Percentiles rank a stretch among this genome's conserved stretches.
These are phyloP conservation scores for Drosophila fuyamai DNA, from an alignment of 1,140 invertebrate species.

Conservation along the genomic window DNA sequence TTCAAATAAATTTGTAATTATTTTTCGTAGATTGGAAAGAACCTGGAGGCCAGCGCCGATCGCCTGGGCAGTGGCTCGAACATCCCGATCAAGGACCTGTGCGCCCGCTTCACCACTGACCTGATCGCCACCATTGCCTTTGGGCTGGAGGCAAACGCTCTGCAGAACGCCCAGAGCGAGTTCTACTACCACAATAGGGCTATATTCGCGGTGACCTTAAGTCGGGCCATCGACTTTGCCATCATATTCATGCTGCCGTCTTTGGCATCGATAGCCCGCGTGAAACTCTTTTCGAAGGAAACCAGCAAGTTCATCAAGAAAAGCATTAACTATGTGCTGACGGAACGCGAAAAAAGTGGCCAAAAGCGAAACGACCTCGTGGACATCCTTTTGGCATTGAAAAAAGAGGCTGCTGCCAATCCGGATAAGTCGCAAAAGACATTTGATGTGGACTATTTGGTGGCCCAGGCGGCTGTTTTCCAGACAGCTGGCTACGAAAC, in stretches of 20 bases:
- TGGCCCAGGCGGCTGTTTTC: slow-evolving; percentile 89
- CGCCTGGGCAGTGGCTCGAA: slow-evolving; percentile 6
- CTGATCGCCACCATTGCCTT: slow-evolving; percentile 87
- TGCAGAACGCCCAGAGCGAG: slow-evolving; percentile 85
- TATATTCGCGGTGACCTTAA: slow-evolving; percentile 85
- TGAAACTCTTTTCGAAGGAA: slow-evolving; percentile 64
- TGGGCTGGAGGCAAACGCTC: slow-evolving; percentile 86
- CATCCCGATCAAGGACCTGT: slow-evolving; percentile 78
- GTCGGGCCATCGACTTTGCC: slow-evolving; percentile 85
- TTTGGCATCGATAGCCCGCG: slow-evolving; percentile 43
- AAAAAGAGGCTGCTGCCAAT: slow-evolving; percentile 49
- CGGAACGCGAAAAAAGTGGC: slow-evolving; percentile 67
- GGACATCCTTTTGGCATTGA: slow-evolving; percentile 84
- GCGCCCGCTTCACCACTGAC: slow-evolving; percentile 86
- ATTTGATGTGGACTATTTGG: slow-evolving; percentile 82
- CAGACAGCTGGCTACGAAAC: slow-evolving; percentile 92
- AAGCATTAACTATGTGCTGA: slow-evolving; percentile 72
- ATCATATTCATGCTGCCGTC: slow-evolving; percentile 84
- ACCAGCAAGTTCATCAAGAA: slow-evolving; percentile 66
- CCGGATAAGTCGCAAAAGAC: slow-evolving; percentile 14
- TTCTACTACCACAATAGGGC: slow-evolving; percentile 83
- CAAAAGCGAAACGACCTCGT: slow-evolving; percentile 84
- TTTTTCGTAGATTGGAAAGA: slow-evolving; percentile 50
- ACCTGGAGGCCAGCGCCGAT: slow-evolving; percentile 53
- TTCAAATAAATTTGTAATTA: not conserved